Evolutionary conservation across 1,140 invertebrate genomes (phyloP), one percentile per base, ranked within the genome.

Genomic region (Sycobia sp.): DNA sequence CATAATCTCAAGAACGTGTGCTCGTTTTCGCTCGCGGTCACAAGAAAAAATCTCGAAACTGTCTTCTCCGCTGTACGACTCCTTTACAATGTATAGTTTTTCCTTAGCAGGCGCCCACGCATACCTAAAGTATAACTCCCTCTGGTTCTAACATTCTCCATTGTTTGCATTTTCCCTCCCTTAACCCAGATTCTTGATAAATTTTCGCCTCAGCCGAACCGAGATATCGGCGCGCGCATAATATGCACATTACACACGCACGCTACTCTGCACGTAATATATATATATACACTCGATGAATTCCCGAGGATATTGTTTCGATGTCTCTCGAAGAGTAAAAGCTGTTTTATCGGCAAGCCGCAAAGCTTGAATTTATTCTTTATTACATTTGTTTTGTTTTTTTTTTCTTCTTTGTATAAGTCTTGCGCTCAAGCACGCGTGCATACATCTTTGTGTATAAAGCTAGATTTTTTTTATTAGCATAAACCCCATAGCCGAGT

Each of bases 301-400:
- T n/a, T n/a, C n/a, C n/a, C n/a, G n/a, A n/a, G n/a, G n/a, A n/a
- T n/a, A n/a, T n/a, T n/a, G n/a, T n/a, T n/a, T 77, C 74, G 75
- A 77, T 79, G 71, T 65, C 47, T 77, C 67, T 73, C 67, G 71
- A 74, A 76, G 66, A 77, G 76, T 39, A 44, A 49, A 62, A 62
- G 75, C 76, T 71, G 69, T 23, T 55, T 55, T 62, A 23, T 73
- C 56, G n/a, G 71, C 69, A 77, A 72, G 70, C 70, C 66, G 64
- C 36, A 60, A 66, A 73, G 65, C 65, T 64, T 61, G 65, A 67
- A 43, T 70, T 60, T n/a, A 47, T 23, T 11, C 29, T 32, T 32
- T 32, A 32, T 32, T 32, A 32, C 29, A 11, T 11, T 32, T 32
- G n/a, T n/a, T n/a, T 23, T 29, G 58, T 51, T 43, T 14, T n/a